Conservation (phyloP, 2,888 invertebrate genomes). For the Hololepta plana region DNA sequence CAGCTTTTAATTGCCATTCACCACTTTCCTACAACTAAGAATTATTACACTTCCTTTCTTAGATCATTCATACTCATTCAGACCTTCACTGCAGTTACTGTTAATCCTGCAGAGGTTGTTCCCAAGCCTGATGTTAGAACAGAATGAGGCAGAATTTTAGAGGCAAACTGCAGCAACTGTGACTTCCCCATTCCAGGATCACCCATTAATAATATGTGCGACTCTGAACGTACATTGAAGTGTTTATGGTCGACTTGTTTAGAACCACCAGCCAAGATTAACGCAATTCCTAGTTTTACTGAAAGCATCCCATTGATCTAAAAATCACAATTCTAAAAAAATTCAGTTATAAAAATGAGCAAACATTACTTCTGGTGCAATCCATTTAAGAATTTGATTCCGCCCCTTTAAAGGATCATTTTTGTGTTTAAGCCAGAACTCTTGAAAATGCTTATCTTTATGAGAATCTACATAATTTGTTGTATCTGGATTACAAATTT, state of each 20-base stretch:
- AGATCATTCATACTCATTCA: too few species aligned
- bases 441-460: conserved; percentile 45
- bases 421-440: conserved; percentile 52
- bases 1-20: conserved; percentile 82
- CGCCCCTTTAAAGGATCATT: conserved; percentile 49
- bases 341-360: background rate
- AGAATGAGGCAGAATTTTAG: conserved; percentile 48
- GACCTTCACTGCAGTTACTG: conserved; percentile 75
- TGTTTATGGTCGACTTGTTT: conserved; percentile 22
- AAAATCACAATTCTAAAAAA: conserved; percentile 12
- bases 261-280: conserved; percentile 42
- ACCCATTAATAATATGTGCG: conserved; percentile 72
- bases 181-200: conserved; percentile 86
- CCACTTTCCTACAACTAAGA: conserved; percentile 52
- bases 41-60: background rate
- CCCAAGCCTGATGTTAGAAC: conserved; percentile 77
- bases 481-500: conserved; percentile 35
- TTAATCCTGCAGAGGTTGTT: conserved; percentile 72
- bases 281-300: conserved; percentile 68
- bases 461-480: conserved; percentile 40
- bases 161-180: conserved; percentile 56
- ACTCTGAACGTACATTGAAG: conserved; percentile 47
- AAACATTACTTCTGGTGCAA: conserved; percentile 58
- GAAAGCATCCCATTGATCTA: conserved; percentile 76
- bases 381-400: conserved; percentile 58